Evolutionary conservation across 2,113 vertebrate genomes (phyloP).

Genomic region (Acrocephalus arundinaceus): DNA sequence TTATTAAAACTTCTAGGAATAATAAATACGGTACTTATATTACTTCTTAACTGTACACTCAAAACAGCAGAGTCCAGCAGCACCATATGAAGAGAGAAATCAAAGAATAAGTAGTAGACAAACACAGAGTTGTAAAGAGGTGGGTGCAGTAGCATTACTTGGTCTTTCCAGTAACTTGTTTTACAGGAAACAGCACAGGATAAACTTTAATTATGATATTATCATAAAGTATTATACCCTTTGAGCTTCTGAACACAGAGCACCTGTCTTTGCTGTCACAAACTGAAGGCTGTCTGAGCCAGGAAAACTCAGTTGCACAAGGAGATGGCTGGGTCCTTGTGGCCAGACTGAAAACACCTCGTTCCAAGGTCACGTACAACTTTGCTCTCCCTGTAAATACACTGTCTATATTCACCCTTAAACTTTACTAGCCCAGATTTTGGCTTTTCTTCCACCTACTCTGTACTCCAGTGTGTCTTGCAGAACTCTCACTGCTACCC

Average conservation of each 20-base stretch:
- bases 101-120: background rate
- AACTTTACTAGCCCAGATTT: background rate
- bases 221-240: background rate
- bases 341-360: background rate
- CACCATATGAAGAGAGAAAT: slow-evolving; percentile 18
- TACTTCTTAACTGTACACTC: slow-evolving; percentile 57
- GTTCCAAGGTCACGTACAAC: background rate
- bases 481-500: background rate
- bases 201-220: background rate
- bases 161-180: background rate
- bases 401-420: background rate
- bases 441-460: background rate
- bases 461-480: background rate
- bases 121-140: background rate
- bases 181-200: background rate
- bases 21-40: slow-evolving; percentile 69
- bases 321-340: background rate
- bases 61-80: slow-evolving; percentile 8
- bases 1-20: slow-evolving; percentile 61
- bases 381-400: background rate
- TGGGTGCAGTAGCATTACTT: background rate
- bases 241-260: background rate
- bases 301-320: background rate
- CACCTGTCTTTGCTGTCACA: background rate
- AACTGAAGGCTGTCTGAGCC: background rate